Evolutionary conservation across 2,888 invertebrate genomes (phyloP).

Genomic region (Apamea crenata): DNA sequence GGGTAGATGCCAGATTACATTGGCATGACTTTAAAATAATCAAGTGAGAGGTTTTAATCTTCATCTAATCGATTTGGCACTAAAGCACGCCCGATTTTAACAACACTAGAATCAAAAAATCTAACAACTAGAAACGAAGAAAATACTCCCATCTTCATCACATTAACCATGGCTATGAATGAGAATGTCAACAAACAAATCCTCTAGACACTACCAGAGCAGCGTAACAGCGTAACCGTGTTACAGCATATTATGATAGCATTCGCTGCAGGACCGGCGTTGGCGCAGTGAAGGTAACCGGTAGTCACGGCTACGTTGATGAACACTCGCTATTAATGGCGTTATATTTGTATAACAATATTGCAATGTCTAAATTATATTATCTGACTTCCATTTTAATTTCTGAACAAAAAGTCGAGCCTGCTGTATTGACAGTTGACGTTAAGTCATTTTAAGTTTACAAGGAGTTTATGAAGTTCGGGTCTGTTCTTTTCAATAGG

Average conservation of each 20-base stretch:
- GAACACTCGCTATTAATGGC: background rate
- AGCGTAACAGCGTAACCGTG: constrained; percentile 22
- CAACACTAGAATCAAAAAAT: background rate
- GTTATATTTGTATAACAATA: background rate
- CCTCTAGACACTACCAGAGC: constrained; percentile 15
- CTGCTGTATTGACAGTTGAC: background rate
- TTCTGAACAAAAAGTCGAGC: background rate
- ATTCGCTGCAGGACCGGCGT: constrained; percentile 16
- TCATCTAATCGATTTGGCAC: background rate
- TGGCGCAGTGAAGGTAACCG: constrained; percentile 28
- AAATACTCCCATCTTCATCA: background rate
- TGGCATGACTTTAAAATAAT: background rate
- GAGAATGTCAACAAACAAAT: constrained; percentile 29
- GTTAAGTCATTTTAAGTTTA: background rate
- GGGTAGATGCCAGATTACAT: background rate
- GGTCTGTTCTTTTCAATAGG: background rate
- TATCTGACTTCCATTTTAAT: background rate
- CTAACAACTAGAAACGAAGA: background rate
- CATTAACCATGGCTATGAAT: constrained; percentile 27
- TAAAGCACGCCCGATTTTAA: background rate
- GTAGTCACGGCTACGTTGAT: constrained; percentile 25
- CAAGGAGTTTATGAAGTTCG: background rate
- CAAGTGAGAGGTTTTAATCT: background rate
- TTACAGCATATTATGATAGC: constrained; percentile 25
- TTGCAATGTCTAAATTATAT: background rate